phyloP scores from a whole-genome alignment of 2,797 vertebrate species.

The Balearica regulorum region DNA sequence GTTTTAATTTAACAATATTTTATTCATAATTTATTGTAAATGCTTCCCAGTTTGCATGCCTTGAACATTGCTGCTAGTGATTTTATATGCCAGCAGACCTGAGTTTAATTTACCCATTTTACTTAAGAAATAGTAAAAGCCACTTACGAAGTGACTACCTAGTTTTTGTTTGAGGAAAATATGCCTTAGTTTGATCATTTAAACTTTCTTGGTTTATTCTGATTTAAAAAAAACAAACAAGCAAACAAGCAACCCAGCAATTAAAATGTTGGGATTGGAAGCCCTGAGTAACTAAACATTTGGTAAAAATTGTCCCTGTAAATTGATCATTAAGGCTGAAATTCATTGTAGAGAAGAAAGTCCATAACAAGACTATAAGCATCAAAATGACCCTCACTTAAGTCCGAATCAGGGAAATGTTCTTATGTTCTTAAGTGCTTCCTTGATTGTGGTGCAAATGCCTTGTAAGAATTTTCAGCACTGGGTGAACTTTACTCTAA shows the following conservation, averaged over 20 bases:
- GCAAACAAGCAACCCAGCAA: neutral
- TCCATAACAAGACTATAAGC: neutral
- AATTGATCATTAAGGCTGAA: neutral
- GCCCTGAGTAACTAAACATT: conserved; percentile 74
- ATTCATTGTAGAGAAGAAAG: neutral
- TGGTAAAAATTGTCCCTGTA: conserved; percentile 54
- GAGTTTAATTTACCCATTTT: conserved; percentile 78
- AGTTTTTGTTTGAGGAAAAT: conserved; percentile 63
- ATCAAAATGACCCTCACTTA: neutral
- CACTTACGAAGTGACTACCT: conserved; percentile 80
- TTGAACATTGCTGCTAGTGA: conserved; percentile 87
- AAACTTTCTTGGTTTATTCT: conserved; percentile 46
- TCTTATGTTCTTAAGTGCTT: neutral
- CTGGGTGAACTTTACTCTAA: neutral
- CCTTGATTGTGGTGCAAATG: neutral
- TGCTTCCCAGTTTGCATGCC: conserved; percentile 83
- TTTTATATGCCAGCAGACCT: conserved; percentile 80
- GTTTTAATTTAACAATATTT: conserved; percentile 73
- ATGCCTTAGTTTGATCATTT: conserved; percentile 49
- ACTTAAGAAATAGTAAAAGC: conserved; percentile 75
- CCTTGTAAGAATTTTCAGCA: neutral
- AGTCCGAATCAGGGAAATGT: neutral
- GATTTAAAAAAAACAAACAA: neutral
- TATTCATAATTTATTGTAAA: conserved; percentile 82
- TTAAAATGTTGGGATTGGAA: conserved; percentile 71